Percentiles rank a stretch among this genome's conserved stretches.
Conservation (phyloP, 1,140 invertebrate species). For the Tetranychus urticae region DNA sequence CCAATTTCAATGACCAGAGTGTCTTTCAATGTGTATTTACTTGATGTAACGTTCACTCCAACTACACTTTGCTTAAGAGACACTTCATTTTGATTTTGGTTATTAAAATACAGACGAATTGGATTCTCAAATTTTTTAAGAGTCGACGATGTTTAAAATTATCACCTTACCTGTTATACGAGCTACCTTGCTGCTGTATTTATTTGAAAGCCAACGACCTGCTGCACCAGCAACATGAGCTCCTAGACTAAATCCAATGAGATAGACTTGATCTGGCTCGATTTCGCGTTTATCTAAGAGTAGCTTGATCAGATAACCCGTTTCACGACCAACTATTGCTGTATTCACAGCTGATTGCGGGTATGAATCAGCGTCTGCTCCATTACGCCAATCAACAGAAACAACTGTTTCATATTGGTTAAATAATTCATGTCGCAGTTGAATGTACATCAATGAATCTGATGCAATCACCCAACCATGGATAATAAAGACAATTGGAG, state of each 20-base stretch:
- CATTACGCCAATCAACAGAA: constrained; percentile 20
- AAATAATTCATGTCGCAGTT: not conserved
- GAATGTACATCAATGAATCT: not conserved
- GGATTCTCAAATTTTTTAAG: not conserved
- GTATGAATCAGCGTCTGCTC: constrained; percentile 18
- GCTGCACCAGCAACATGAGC: constrained; percentile 34
- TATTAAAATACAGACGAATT: not conserved
- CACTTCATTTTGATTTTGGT: too few species aligned
- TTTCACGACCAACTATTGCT: constrained; percentile 18
- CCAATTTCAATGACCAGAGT: too few species aligned
- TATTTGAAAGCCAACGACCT: constrained; percentile 17
- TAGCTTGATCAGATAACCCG: constrained; percentile 15
- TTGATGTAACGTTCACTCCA: too few species aligned
- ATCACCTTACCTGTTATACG: constrained; percentile 26
- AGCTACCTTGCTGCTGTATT: constrained; percentile 14
- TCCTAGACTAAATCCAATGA: constrained; percentile 35
- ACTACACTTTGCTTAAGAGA: constrained; percentile 14
- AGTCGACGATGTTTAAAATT: not conserved
- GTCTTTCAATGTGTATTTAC: too few species aligned
- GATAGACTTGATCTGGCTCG: constrained; percentile 20
- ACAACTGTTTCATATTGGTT: constrained; percentile 14
- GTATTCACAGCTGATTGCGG: constrained; percentile 20
- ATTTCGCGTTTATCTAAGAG: constrained; percentile 3
- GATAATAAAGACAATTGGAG: not conserved
- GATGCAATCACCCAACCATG: not conserved